Base-by-base conservation (phyloP, 2,797 vertebrate genomes). In the Loris lydekkerianus region DNA sequence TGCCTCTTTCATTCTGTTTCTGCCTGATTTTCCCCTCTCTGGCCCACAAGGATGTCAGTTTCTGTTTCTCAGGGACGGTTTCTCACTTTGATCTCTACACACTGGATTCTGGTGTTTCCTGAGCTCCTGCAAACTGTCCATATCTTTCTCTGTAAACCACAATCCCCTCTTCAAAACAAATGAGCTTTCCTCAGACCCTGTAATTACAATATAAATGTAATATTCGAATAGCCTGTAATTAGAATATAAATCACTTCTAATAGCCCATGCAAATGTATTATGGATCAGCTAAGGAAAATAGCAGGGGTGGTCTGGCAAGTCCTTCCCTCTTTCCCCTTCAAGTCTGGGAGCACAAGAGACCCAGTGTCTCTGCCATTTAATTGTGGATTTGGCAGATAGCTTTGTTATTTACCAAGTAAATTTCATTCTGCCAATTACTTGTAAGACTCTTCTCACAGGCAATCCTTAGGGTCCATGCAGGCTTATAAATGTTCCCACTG, bases 171-270 rank as follows among this genome's bases (percentile, higher is more conserved):
- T 86, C 49, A 72, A 96, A 97, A 97, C 5, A 63, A 84, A 95
- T 69, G 89, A 86, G 37, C 46, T 95, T 93, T 90, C 6, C 13
- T 40, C 85, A 93, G 94, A 72, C 37, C 69, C 37, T 96, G 46
- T 78, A 96, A 93, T 93, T 97, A 96, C 88, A 97, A 97, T 95
- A 77, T 83, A 92, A 96, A 93, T 43, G 53, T 46, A 93, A 67
- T 91, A 84, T 96, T 81, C 14, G 21, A 89, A 80, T 80, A 92
- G 63, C 43, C 70, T 92, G 8, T 89, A 67, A 93, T 96, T 96
- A 93, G 86, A 92, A 82, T 86, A 94, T 86, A 95, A 96, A 96
- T 95, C 80, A 87, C 60, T 37, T 95, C 61, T 86, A 93, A 93
- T 61, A 90, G 49, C 6, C 76, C 65, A 89, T 84, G 89, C 63